Percentiles rank a stretch among this genome's conserved stretches.
phyloP scores from a whole-genome alignment of 2,797 vertebrate species.

The Rousettus madagascariensis region DNA sequence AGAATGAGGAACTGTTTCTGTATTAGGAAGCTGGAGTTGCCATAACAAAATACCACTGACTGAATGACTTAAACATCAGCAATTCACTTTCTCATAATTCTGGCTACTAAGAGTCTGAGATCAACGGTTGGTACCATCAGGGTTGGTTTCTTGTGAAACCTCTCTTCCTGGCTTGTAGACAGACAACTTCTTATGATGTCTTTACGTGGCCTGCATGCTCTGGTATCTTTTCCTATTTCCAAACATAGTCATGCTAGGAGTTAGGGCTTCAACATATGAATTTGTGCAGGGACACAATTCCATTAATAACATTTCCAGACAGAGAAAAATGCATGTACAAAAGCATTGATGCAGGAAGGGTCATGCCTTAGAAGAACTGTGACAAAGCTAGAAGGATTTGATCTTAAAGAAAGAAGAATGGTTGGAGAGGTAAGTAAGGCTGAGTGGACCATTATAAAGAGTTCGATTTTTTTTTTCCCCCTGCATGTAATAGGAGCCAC shows the following conservation, averaged over 20 bases:
- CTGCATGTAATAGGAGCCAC: neutral
- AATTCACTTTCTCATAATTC: neutral
- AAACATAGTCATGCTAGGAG: neutral
- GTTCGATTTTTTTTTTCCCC: neutral
- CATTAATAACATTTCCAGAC: neutral
- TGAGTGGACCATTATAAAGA: neutral
- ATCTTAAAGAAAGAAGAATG: neutral
- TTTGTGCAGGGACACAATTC: neutral
- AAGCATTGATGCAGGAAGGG: neutral
- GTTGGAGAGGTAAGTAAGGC: neutral
- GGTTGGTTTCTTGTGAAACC: neutral
- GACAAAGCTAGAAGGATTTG: neutral
- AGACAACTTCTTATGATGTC: neutral
- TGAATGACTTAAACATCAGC: neutral
- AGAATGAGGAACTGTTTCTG: neutral
- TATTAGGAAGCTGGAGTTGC: neutral
- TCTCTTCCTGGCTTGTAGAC: neutral
- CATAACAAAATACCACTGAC: neutral
- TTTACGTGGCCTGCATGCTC: neutral
- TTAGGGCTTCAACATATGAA: neutral
- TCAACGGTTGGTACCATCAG: neutral
- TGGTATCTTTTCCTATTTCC: neutral
- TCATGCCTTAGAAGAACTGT: neutral
- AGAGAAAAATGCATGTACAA: neutral
- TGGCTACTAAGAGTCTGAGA: neutral